Evolutionary conservation across 2,797 vertebrate genomes (phyloP).

Genomic region (Sebastes iracundus): DNA sequence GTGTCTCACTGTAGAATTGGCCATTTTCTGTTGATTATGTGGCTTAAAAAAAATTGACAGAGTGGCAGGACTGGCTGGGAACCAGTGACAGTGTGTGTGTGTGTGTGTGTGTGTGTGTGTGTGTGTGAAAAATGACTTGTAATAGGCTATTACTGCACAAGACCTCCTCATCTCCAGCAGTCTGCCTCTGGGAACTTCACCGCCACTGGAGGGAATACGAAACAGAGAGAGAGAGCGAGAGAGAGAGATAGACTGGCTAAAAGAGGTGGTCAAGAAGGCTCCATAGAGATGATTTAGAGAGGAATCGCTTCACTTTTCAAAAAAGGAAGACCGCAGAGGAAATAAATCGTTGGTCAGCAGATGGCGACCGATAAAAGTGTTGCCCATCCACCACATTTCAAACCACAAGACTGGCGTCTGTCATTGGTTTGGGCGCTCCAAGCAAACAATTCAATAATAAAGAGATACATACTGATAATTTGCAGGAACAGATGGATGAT

Average conservation of each 20-base stretch:
- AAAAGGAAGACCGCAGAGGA: neutral
- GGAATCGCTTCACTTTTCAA: slow-evolving; percentile 8
- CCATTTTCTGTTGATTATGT: slow-evolving; percentile 55
- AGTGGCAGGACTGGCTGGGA: slow-evolving; percentile 14
- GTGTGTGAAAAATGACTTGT: slow-evolving; percentile 45
- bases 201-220: slow-evolving; percentile 20
- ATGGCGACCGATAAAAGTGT: neutral
- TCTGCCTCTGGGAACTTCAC: slow-evolving; percentile 40
- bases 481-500: neutral
- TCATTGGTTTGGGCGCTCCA: neutral
- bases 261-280: slow-evolving; percentile 10
- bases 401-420: neutral
- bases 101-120: too few relatives aligned
- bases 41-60: slow-evolving; percentile 34
- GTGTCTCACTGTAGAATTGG: slow-evolving; percentile 22
- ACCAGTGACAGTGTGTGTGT: slow-evolving; percentile 22
- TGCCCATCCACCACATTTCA: neutral
- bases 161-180: slow-evolving; percentile 34
- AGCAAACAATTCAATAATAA: neutral
- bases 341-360: slow-evolving; percentile 6
- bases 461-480: neutral
- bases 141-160: slow-evolving; percentile 61
- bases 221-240: neutral
- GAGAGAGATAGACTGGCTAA: slow-evolving; percentile 29
- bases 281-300: neutral